Percentiles rank a stretch among this genome's conserved stretches.
These are phyloP conservation scores for Erpobdella octoculata DNA, from an alignment of 2,888 invertebrate genomes.

Conservation along the genomic window DNA sequence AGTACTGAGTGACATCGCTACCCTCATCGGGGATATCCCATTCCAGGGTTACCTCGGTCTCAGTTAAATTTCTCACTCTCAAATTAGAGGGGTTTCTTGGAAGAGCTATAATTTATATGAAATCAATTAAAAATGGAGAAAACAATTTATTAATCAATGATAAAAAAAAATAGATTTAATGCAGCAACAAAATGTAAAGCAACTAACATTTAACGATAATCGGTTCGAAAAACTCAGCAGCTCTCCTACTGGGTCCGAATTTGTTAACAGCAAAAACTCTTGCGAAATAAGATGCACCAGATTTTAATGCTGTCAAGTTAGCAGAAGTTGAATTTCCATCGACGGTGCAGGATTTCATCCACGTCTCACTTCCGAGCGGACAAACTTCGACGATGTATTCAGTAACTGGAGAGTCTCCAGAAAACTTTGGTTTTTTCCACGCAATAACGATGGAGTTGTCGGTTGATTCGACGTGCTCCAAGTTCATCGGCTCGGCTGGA, in stretches of 20 bases:
- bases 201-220: constrained; percentile 47
- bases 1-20: constrained; percentile 24
- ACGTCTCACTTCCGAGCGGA: background rate
- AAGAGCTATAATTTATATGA: background rate
- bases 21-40: constrained; percentile 19
- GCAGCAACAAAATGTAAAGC: background rate
- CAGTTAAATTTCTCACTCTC: constrained; percentile 12
- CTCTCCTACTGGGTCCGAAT: constrained; percentile 59
- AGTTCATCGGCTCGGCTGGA: constrained; percentile 38
- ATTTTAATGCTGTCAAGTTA: constrained; percentile 21
- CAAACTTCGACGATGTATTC: constrained; percentile 27
- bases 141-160: background rate
- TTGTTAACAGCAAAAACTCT: constrained; percentile 76
- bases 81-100: constrained; percentile 11
- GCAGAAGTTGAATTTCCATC: constrained; percentile 31
- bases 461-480: background rate
- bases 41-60: constrained; percentile 23
- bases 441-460: constrained; percentile 29
- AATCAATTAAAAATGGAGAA: background rate
- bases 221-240: constrained; percentile 66
- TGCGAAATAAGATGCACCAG: constrained; percentile 62
- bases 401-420: constrained; percentile 41
- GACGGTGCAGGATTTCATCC: constrained; percentile 11
- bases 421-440: constrained; percentile 49
- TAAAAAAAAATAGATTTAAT: background rate